Evolutionary conservation across 2,888 invertebrate genomes (phyloP).

Genomic region (Hemistola chrysoprasaria): DNA sequence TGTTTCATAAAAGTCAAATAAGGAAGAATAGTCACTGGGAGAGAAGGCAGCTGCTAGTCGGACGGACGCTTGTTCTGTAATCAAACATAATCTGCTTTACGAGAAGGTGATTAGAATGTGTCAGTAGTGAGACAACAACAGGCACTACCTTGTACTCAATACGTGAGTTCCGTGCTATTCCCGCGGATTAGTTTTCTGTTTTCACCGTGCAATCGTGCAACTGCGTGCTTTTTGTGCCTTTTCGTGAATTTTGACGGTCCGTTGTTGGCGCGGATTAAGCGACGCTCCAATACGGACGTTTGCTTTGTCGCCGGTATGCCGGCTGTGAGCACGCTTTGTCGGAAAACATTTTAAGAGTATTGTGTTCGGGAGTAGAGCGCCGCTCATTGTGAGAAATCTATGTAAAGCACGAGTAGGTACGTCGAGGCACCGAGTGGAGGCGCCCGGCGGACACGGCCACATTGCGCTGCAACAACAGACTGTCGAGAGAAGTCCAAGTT

Average conservation of each 20-base stretch:
- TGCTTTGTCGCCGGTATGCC: conserved; percentile 37
- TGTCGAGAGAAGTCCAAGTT: conserved; percentile 6
- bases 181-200: conserved; percentile 26
- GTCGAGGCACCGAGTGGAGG: conserved; percentile 4
- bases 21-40: no score
- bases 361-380: conserved; percentile 24
- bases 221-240: conserved; percentile 11
- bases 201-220: conserved; percentile 2
- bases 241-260: conserved; percentile 28
- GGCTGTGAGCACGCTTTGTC: conserved; percentile 37
- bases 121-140: background rate
- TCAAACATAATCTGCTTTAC: no score
- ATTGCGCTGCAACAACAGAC: conserved; percentile 1
- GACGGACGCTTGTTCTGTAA: no score
- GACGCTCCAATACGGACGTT: conserved; percentile 36
- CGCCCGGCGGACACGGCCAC: no score
- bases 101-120: no score
- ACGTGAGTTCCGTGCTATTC: conserved; percentile 11
- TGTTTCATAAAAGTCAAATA: no score
- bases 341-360: conserved; percentile 40
- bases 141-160: background rate
- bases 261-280: conserved; percentile 38
- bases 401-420: conserved; percentile 26
- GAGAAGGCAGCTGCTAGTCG: no score
- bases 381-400: conserved; percentile 29